Evolutionary conservation across 2,797 vertebrate genomes (phyloP).

Genomic region (Semaprochilodus insignis): DNA sequence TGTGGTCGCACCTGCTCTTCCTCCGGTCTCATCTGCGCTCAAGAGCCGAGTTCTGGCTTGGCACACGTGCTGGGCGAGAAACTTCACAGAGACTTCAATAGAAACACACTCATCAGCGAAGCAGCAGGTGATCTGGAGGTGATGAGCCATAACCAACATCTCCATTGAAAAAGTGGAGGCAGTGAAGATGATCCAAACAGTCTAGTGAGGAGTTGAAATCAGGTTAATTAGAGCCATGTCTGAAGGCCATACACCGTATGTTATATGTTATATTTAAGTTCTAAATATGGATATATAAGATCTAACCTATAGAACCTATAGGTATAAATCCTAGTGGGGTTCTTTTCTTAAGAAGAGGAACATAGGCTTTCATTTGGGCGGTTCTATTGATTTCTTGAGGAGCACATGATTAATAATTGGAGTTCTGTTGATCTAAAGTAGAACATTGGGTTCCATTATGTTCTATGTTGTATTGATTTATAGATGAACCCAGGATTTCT

Average conservation of each 20-base stretch:
- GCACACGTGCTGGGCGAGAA: slow-evolving; percentile 55
- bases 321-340: too few relatives aligned
- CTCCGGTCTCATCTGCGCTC: slow-evolving; percentile 67
- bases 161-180: slow-evolving; percentile 40
- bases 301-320: too few relatives aligned
- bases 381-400: neutral
- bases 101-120: slow-evolving; percentile 63
- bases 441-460: too few relatives aligned
- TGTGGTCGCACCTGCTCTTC: slow-evolving; percentile 72
- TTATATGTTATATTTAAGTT: too few relatives aligned
- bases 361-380: neutral
- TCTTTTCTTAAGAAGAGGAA: neutral
- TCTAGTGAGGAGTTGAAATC: neutral
- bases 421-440: too few relatives aligned
- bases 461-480: too few relatives aligned
- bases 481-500: too few relatives aligned
- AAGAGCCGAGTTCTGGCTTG: slow-evolving; percentile 52
- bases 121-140: slow-evolving; percentile 61
- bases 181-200: neutral
- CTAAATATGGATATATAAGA: too few relatives aligned
- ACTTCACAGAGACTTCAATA: slow-evolving; percentile 53
- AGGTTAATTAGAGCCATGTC: neutral
- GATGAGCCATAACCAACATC: slow-evolving; percentile 39
- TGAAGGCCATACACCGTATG: neutral
- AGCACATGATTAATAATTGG: neutral